These are phyloP conservation scores for Anarsia innoxiella DNA, from an alignment of 2,888 invertebrate genomes.

Conservation along the genomic window DNA sequence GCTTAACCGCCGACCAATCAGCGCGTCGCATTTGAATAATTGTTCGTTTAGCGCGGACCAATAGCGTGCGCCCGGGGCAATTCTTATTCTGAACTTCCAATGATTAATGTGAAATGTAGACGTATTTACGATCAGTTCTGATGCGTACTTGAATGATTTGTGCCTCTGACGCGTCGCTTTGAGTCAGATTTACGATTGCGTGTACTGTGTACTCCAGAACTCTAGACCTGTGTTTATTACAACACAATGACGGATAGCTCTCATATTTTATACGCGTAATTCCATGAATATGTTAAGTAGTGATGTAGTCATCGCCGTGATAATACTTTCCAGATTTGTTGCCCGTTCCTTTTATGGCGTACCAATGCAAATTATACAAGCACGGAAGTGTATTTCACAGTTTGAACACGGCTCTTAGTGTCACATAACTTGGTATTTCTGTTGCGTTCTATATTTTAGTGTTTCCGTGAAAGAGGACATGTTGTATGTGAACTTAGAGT, in stretches of 20 bases:
- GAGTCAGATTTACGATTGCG: constrained; percentile 60
- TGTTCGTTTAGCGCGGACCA: constrained; percentile 62
- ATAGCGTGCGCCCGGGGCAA: constrained; percentile 54
- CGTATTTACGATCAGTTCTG: constrained; percentile 58
- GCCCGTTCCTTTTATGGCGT: background rate
- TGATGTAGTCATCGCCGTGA: constrained; percentile 12
- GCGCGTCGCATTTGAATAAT: constrained; percentile 65
- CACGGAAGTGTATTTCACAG: constrained; percentile 2
- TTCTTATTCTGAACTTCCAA: constrained; percentile 56
- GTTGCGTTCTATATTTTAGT: too few species aligned
- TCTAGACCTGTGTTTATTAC: constrained; percentile 36
- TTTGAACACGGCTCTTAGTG: background rate
- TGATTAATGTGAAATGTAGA: constrained; percentile 63
- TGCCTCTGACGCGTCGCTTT: constrained; percentile 45
- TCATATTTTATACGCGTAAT: constrained; percentile 44
- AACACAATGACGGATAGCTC: constrained; percentile 43
- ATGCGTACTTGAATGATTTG: constrained; percentile 67
- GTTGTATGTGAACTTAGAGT: too few species aligned
- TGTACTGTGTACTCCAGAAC: constrained; percentile 28
- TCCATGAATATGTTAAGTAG: constrained; percentile 40
- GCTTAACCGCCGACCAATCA: constrained; percentile 51
- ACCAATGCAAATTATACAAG: constrained; percentile 2
- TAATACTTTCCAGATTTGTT: background rate
- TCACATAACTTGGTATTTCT: too few species aligned
- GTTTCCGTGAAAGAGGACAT: too few species aligned